Conservation (phyloP, 2,888 invertebrate genomes). For the Epicampocera succincta region DNA sequence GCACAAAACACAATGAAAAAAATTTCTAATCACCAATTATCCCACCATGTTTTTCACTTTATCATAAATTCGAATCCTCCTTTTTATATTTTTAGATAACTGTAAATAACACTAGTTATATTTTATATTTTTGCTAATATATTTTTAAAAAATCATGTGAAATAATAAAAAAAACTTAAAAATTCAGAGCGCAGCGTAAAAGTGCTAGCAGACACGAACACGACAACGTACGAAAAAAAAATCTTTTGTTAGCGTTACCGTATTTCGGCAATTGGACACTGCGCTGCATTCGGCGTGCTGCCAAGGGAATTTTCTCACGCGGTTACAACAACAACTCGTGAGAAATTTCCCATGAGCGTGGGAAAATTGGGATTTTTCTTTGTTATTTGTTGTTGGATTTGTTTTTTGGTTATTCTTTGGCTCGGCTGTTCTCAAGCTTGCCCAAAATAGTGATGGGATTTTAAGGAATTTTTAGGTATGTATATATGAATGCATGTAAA, state of each 20-base stretch:
- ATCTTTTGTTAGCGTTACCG: constrained; percentile 57
- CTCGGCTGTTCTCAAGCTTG: constrained; percentile 42
- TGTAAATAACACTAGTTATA: constrained; percentile 57
- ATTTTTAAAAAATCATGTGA: constrained; percentile 72
- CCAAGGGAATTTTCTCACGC: constrained; percentile 71
- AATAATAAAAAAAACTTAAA: constrained; percentile 77
- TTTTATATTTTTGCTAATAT: constrained; percentile 72
- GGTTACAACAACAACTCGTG: constrained; percentile 73
- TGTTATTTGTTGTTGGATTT: constrained; percentile 59
- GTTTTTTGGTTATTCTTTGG: constrained; percentile 27
- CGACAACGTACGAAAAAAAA: constrained; percentile 70
- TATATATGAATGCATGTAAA: too few species aligned
- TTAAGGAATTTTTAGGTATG: background rate
- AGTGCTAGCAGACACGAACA: constrained; percentile 69
- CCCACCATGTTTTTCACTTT: constrained; percentile 75
- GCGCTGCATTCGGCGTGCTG: constrained; percentile 74
- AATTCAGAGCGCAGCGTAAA: constrained; percentile 75
- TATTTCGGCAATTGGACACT: constrained; percentile 52
- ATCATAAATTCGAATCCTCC: constrained; percentile 71
- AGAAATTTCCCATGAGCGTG: constrained; percentile 78
- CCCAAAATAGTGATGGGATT: constrained; percentile 21
- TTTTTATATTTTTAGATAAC: constrained; percentile 63
- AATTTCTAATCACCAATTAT: constrained; percentile 79
- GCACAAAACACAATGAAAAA: constrained; percentile 75
- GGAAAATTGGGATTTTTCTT: constrained; percentile 76